Evolutionary conservation across 2,888 invertebrate genomes (phyloP), one percentile per base, ranked within the genome.

Genomic region (Gastracanthus pulcherrimus): DNA sequence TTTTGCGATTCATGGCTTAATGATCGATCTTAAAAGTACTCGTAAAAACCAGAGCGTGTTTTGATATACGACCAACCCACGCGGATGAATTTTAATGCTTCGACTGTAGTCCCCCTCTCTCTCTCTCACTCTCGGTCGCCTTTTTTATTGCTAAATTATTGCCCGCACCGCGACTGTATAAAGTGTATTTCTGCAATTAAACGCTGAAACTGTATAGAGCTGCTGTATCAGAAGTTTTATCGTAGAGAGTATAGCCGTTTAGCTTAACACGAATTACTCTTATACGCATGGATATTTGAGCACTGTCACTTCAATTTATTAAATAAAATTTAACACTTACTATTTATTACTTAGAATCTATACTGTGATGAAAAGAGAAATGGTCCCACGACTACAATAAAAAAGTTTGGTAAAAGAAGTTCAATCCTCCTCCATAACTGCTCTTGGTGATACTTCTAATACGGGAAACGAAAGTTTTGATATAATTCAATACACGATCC

Each of bases 1-100:
- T 80, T 76, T 80, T 71, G 80, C 76, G 71, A 76, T 76, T 76
- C 75, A 76, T 45, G 64, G 71, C 66, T 80, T 80, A 80, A 80
- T 76, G 76, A 80, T 76, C 70, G 80, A 80, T 80, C 80, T 71
- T 71, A 45, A 41, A 67, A 80, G 45, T 58, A 76, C 51, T 80
- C 76, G 64, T 76, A 70, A 80, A 80, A 80, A 64, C 0, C 45
- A 45, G 38, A 26, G 19, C 55, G 23, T 76, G 58, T 80, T 80
- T 76, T 76, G 69, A 80, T 76, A 66, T 76, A 75, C 13, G 70
- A 45, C 11, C 41, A n/a, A 26, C 26, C 60, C 70, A 16, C 23
- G n/a, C 9, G 29, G 69, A 62, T 80, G 51, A 76, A 80, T 80
- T 67, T 75, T 64, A 75, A 75, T 31, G 41, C 41, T 45, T 29